These are phyloP conservation scores for Neolamprologus modestus DNA, from an alignment of 2,113 vertebrate genomes.

Conservation along the genomic window DNA sequence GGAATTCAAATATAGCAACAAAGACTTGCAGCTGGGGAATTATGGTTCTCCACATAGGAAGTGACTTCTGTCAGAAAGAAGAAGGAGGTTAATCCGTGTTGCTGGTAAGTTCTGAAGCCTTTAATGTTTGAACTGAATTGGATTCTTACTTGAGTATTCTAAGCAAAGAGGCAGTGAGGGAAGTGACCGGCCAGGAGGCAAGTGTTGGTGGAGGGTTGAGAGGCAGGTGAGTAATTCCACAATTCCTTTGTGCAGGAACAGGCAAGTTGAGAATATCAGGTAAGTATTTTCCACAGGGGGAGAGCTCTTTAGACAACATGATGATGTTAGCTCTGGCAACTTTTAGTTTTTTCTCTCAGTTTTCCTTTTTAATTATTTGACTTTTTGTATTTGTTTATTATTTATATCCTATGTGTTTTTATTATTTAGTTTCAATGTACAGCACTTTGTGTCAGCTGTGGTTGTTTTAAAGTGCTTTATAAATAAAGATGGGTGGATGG, in stretches of 20 bases:
- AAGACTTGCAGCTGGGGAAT: background rate
- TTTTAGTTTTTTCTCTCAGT: background rate
- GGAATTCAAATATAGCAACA: background rate
- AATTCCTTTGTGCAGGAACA: background rate
- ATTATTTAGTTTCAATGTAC: background rate
- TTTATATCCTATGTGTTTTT: background rate
- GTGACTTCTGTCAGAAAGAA: background rate
- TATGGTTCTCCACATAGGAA: background rate
- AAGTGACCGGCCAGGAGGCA: background rate
- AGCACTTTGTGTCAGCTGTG: background rate
- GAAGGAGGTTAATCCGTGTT: background rate
- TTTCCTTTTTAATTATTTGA: background rate
- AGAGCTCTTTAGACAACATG: background rate
- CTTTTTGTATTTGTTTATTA: background rate
- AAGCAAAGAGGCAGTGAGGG: background rate
- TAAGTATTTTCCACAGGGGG: background rate
- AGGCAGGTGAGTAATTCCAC: background rate
- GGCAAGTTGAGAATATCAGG: background rate
- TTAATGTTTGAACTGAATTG: background rate
- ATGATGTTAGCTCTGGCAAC: background rate
- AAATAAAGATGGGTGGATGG: background rate
- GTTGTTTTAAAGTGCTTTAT: background rate
- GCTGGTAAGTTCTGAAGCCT: background rate
- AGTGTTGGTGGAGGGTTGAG: background rate
- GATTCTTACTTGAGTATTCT: background rate